Conservation (phyloP, 2,797 vertebrate genomes). For the Salarias fasciatus region DNA sequence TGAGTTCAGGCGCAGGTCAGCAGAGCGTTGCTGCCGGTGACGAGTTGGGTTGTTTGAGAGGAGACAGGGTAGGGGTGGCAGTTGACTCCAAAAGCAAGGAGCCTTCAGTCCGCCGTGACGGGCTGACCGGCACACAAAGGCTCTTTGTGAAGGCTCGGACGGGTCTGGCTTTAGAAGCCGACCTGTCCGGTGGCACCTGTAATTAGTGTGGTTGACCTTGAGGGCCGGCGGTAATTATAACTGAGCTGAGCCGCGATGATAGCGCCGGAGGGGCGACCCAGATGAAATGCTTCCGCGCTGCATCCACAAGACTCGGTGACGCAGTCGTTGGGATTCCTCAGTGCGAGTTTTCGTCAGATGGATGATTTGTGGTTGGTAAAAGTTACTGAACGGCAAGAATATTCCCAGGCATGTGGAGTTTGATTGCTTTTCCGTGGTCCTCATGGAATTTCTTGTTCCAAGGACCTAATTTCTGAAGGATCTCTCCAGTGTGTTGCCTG, state of each 20-base stretch:
- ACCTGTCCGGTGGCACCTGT: slow-evolving; percentile 69
- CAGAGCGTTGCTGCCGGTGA: slow-evolving; percentile 9
- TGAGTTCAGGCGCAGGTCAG: slow-evolving; percentile 25
- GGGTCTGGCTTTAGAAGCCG: slow-evolving; percentile 36
- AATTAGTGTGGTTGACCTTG: slow-evolving; percentile 68
- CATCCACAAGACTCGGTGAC: slow-evolving; percentile 5
- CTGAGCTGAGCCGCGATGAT: slow-evolving; percentile 63
- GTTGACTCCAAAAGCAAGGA: slow-evolving; percentile 35
- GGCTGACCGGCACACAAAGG: slow-evolving; percentile 46
- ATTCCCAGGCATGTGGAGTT: too few species aligned
- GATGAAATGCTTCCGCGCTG: slow-evolving; percentile 12
- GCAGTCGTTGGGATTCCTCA: background rate
- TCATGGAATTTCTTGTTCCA: too few species aligned
- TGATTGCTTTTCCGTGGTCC: too few species aligned
- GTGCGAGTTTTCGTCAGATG: too few species aligned
- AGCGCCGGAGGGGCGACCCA: slow-evolving; percentile 48
- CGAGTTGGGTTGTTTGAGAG: background rate
- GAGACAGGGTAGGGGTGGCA: slow-evolving; percentile 37
- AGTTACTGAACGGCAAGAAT: too few species aligned
- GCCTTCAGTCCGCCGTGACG: slow-evolving; percentile 33
- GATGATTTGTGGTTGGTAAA: too few species aligned
- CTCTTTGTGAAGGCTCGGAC: slow-evolving; percentile 56
- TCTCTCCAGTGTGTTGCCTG: too few species aligned
- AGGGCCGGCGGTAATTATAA: slow-evolving; percentile 57
- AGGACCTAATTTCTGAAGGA: too few species aligned